Base-by-base conservation (phyloP, 2,888 invertebrate species). In the Sarcophaga subvicina region DNA sequence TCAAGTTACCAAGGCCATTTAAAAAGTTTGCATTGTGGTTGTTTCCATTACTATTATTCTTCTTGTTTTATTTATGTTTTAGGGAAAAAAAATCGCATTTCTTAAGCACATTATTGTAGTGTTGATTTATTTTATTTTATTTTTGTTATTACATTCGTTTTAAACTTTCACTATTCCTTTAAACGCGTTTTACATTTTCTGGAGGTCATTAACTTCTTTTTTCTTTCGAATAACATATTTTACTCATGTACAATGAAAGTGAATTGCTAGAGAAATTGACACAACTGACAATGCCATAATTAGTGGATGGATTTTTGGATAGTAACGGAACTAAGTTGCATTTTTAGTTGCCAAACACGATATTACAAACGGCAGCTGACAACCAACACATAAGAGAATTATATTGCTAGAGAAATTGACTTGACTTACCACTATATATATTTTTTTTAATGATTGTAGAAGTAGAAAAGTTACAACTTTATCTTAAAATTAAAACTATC, bases 391-490 rank as follows among this genome's bases (percentile, higher is more conserved):
- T 10, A 37, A 10, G 2, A 37, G 37, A 37, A 37, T 37, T 37
- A 37, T 37, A 37, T 37, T 37, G 37, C 2, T 37, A 37, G 37
- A 37, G 37, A 10, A 37, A 37, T 37, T 37, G 37, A 37, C 37
- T 37, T 37, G 37, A 37, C 37, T 37, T 37, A 10, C 10, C 37
- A 37, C 2, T 8, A 10, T 37, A 10, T 37, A 20, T 45, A 14
- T 45, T 25, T 27, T 4, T 64, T 63, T 10, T 63, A 20, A 62
- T 20, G 25, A 63, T 22, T 11, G 12, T 63, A 83, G 76, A 85
- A 88, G 84, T 85, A 84, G 87, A 85, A 85, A 62, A 77, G 83
- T 77, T 63, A 87, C 75, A 86, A 71, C 63, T 63, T 77, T 84
- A 37, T 37, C 37, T 37, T 37, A 37, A 37, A 37, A 37, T 37